Conservation (phyloP, 2,797 vertebrate species). For the Nyctalus aviator region DNA sequence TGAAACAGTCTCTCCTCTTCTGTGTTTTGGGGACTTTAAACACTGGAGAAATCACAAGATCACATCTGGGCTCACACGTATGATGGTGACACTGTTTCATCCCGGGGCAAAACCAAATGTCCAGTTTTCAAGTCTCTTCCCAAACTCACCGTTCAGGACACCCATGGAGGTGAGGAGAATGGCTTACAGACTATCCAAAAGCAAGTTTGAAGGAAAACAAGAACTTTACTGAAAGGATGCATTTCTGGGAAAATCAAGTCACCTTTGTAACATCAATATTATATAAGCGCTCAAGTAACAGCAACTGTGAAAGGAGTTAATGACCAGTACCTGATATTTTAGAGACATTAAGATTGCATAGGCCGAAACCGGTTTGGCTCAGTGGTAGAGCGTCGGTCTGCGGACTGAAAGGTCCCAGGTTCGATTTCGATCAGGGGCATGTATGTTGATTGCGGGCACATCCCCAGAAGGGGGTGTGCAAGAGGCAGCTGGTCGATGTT, state of each 20-base stretch:
- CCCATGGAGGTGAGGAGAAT: neutral
- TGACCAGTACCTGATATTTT: neutral
- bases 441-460: too few relatives aligned
- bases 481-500: too few relatives aligned
- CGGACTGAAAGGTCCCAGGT: too few relatives aligned
- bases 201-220: neutral
- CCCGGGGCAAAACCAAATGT: neutral
- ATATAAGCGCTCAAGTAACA: neutral
- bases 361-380: too few relatives aligned
- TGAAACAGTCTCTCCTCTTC: neutral
- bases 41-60: neutral
- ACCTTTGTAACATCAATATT: neutral
- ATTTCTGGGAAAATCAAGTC: slow-evolving; percentile 24
- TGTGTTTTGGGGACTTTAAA: neutral
- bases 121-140: neutral
- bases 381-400: too few relatives aligned
- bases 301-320: neutral
- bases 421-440: too few relatives aligned
- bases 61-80: neutral
- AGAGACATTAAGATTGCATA: neutral
- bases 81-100: neutral
- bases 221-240: neutral
- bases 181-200: neutral
- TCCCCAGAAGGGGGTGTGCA: too few relatives aligned
- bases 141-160: neutral